Evolutionary conservation across 2,797 vertebrate genomes (phyloP).

Genomic region (Caiman crocodilus): DNA sequence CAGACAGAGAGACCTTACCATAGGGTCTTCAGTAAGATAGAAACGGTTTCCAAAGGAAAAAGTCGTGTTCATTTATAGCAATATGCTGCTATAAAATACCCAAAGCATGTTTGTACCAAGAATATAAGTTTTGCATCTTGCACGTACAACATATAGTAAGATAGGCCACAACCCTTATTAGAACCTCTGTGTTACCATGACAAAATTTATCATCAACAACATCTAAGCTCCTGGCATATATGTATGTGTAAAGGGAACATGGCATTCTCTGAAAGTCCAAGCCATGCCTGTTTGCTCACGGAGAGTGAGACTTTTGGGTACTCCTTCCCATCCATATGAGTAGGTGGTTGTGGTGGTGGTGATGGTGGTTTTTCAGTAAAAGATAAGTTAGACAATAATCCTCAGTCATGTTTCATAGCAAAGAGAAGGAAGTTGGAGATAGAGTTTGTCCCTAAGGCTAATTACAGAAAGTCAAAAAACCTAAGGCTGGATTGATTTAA

Average conservation of each 20-base stretch:
- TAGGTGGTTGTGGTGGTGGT: no score
- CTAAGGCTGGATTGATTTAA: no score
- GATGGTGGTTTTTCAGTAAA: not conserved
- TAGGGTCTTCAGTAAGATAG: not conserved
- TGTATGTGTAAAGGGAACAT: no score
- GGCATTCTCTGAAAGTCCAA: no score
- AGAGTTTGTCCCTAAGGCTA: conserved; percentile 8
- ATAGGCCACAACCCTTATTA: not conserved
- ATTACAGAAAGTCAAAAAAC: no score
- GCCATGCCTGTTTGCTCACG: no score
- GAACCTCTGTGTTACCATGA: not conserved
- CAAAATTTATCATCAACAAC: not conserved
- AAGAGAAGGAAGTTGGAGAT: conserved; percentile 27
- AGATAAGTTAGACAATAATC: conserved; percentile 30
- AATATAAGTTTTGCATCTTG: not conserved
- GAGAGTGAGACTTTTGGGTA: no score
- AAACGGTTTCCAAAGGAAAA: not conserved
- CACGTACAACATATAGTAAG: not conserved
- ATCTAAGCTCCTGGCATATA: no score
- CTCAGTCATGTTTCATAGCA: not conserved
- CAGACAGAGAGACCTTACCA: not conserved
- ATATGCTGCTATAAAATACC: not conserved
- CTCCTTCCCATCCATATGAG: no score
- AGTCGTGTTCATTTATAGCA: not conserved
- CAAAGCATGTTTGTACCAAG: not conserved